Evolutionary conservation across 2,113 vertebrate species (phyloP).

Genomic region (Chunga burmeisteri): DNA sequence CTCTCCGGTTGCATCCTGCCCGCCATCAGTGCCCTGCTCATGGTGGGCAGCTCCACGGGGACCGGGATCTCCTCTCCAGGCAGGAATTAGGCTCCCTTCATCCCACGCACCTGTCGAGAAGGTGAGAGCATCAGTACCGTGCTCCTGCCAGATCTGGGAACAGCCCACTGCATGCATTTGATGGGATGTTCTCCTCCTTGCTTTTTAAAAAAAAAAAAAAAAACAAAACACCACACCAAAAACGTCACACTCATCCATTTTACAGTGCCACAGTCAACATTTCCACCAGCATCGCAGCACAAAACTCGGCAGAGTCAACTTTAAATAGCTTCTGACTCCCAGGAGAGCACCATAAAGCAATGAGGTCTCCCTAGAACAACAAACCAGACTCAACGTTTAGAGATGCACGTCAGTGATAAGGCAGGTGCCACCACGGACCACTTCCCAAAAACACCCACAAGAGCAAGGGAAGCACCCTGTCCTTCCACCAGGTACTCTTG

Average conservation of each 20-base stretch:
- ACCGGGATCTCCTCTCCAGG: not conserved
- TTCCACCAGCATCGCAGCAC: not conserved
- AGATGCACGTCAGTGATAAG: not conserved
- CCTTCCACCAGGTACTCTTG: not conserved
- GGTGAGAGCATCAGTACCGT: not conserved
- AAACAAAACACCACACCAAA: not conserved
- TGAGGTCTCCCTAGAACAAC: not conserved
- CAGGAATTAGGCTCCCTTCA: not conserved
- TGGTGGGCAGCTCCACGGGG: not conserved
- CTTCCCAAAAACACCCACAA: not conserved
- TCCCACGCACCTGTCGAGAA: constrained; percentile 30
- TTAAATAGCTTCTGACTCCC: not conserved
- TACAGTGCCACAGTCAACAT: not conserved
- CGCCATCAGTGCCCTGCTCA: constrained; percentile 43
- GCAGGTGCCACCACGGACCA: not conserved
- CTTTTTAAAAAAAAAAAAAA: not conserved
- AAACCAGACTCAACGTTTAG: not conserved
- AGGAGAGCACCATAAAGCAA: not conserved
- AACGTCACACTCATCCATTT: not conserved
- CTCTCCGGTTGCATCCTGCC: constrained; percentile 63
- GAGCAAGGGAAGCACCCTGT: rapidly evolving
- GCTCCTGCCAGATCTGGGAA: not conserved
- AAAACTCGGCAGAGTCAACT: not conserved
- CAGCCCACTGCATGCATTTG: not conserved
- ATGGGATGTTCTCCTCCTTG: not conserved